Evolutionary conservation across 2,888 invertebrate genomes (phyloP), one percentile per base, ranked within the genome.

Genomic region (Luperina testacea): DNA sequence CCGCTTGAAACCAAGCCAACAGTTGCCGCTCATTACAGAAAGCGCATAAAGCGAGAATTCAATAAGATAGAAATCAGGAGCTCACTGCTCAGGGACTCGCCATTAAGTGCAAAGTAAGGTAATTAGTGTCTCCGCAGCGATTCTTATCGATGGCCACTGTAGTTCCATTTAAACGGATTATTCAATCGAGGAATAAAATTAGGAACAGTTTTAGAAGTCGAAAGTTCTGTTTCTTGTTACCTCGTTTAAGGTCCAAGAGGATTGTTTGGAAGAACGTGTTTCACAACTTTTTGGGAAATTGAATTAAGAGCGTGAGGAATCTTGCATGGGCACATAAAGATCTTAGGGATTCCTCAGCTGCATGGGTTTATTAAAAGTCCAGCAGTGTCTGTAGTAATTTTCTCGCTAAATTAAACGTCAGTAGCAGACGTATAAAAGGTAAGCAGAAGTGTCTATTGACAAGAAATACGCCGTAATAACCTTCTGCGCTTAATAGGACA

Each of bases 31-130:
- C 84, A 75, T 81, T 88, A 81, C 77, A 64, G 72, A 76, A 74
- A 57, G 69, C 70, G 61, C 74, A 81, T 81, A 78, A 82, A 81
- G 72, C 72, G 74, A 75, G 77, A 75, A 85, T 76, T 83, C 73
- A 82, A 88, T 87, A 42, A 64, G 88, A 86, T 84, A 82, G 82
- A 57, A 76, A 75, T 72, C 80, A 57, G 75, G 61, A 65, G 76
- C 81, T 79, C 32, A 15, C 57, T 32, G 72, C 67, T 77, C 48
- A 17, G 72, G 68, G 63, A 45, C 51, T 51, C 61, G 78, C 83
- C 77, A 77, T 80, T 87, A 89, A 89, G 80, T 89, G 84, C 82
- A 67, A 85, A 85, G 80, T 71, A n/a, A n/a, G 83, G 87, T 87
- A 90, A 89, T 90, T 89, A 87, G 84, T 59, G 75, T 80, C 75